Evolutionary conservation across 2,888 invertebrate genomes (phyloP).

Genomic region (Zygaena filipendulae): DNA sequence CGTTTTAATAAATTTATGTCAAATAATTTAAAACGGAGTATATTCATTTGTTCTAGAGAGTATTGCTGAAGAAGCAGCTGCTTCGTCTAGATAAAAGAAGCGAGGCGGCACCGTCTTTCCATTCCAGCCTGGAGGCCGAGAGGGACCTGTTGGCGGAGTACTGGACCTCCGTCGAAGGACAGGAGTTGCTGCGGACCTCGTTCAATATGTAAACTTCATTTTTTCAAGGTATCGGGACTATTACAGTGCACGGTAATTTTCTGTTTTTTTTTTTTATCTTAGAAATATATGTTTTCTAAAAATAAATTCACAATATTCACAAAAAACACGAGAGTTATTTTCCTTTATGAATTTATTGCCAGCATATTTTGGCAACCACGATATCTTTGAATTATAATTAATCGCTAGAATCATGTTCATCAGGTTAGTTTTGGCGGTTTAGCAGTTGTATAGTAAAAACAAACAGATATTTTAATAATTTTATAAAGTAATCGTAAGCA

Average conservation of each 20-base stretch:
- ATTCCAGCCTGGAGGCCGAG: constrained; percentile 73
- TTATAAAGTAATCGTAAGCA: no score
- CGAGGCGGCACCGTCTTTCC: constrained; percentile 69
- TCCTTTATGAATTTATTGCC: constrained; percentile 13
- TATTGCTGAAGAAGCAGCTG: constrained; percentile 62
- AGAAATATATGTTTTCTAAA: no score
- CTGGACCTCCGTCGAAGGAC: constrained; percentile 81
- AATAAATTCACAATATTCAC: no score
- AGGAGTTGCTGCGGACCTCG: constrained; percentile 42
- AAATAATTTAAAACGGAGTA: no score
- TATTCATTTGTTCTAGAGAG: constrained; percentile 71
- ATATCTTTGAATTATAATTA: no score
- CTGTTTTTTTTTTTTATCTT: not conserved
- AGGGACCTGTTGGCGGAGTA: constrained; percentile 75
- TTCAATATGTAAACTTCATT: constrained; percentile 8
- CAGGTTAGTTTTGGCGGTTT: no score
- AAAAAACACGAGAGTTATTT: constrained; percentile 9
- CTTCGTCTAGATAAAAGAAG: constrained; percentile 58
- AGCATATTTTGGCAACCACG: no score
- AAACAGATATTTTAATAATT: no score
- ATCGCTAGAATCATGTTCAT: no score
- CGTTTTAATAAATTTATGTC: no score
- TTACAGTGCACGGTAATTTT: no score
- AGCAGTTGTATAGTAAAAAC: no score
- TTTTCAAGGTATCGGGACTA: not conserved